These are phyloP conservation scores for Bucorvus abyssinicus DNA, from an alignment of 2,797 vertebrate genomes.

Conservation along the genomic window DNA sequence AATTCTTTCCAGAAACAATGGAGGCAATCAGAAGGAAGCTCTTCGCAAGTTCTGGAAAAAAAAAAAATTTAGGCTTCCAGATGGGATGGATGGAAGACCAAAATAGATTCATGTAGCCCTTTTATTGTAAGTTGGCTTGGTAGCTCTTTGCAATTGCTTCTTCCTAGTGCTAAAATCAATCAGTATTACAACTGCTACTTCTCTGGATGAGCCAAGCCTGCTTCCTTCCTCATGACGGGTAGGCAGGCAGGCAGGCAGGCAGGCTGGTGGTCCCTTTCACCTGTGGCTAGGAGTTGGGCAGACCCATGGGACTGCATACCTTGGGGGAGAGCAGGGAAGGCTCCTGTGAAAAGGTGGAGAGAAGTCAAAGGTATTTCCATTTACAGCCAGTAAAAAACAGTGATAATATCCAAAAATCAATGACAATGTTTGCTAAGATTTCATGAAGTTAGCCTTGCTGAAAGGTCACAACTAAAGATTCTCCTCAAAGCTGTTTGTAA, in stretches of 20 bases:
- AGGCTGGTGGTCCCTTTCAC: neutral
- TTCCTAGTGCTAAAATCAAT: slow-evolving; percentile 2
- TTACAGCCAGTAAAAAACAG: neutral
- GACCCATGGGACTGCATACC: neutral
- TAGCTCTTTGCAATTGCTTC: slow-evolving; percentile 4
- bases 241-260: neutral
- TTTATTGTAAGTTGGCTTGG: slow-evolving; percentile 16
- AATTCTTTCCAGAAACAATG: slow-evolving; percentile 42
- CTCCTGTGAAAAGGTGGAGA: neutral
- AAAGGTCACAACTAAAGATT: neutral
- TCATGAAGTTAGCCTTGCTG: neutral
- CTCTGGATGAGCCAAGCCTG: neutral
- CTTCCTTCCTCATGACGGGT: neutral
- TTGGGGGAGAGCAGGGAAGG: neutral
- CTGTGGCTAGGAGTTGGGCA: neutral
- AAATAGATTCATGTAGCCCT: slow-evolving; percentile 12
- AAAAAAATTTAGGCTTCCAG: neutral
- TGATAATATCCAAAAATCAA: neutral
- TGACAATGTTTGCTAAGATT: neutral
- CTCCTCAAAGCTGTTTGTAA: neutral
- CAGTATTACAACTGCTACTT: neutral
- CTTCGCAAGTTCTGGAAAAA: neutral
- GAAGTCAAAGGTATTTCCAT: neutral
- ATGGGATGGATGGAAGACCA: neutral
- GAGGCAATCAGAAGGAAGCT: slow-evolving; percentile 37